Conservation (phyloP, 2,113 vertebrate species). For the Neotoma lepida region DNA sequence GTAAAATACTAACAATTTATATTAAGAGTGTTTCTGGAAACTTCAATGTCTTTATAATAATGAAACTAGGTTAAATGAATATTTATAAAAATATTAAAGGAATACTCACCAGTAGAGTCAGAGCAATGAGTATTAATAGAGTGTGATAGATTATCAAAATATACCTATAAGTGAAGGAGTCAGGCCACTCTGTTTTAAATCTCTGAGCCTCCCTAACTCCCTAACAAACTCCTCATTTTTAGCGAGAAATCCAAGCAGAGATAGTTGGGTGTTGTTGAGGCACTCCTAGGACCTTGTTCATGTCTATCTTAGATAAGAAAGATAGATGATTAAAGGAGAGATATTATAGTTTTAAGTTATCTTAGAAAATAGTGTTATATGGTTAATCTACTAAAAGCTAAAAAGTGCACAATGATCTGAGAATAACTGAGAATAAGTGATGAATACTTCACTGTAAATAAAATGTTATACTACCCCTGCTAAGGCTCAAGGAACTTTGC, state of each 20-base stretch:
- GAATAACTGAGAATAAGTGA: neutral
- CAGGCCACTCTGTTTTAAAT: neutral
- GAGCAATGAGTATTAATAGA: neutral
- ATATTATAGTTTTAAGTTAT: neutral
- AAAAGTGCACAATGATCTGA: neutral
- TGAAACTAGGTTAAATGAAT: neutral
- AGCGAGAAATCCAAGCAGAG: no score
- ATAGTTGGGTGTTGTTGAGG: neutral
- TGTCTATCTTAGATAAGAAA: neutral
- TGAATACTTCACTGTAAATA: neutral
- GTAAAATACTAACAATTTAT: neutral
- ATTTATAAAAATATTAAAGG: neutral
- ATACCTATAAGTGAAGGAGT: neutral
- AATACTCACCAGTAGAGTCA: neutral
- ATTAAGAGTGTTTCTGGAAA: neutral
- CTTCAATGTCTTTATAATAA: neutral
- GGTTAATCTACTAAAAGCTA: neutral
- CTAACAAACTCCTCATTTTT: neutral
- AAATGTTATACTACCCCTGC: neutral
- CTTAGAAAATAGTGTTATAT: neutral
- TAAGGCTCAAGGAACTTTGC: neutral
- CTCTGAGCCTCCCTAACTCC: neutral
- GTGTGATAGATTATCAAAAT: neutral
- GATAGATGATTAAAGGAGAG: neutral
- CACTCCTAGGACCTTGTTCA: neutral